Evolutionary conservation across 2,113 vertebrate species (phyloP), one percentile per base, ranked within the genome.

Genomic region (Albula goreensis): DNA sequence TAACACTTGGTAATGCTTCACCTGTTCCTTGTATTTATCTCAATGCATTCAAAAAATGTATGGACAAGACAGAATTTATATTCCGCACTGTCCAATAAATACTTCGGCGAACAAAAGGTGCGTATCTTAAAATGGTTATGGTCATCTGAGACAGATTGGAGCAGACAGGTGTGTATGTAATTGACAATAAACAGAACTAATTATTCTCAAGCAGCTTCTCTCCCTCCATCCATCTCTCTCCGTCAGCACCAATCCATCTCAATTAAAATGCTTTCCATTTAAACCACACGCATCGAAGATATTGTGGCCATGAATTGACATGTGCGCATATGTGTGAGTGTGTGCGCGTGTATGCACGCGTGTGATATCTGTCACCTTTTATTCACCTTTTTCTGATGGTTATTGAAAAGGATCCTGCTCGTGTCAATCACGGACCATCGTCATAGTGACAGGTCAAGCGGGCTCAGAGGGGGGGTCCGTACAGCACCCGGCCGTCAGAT

Each of bases 281-380:
- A 8, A 74, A 74, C 70, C 70, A 0, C 70, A 31, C 2, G 6
- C 70, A 31, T 74, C 70, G 8, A 22, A 5, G 70, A 22, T 74
- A 31, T 31, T 31, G 70, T 31, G n/a, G n/a, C n/a, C 70, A 22
- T 25, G 22, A 9, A 10, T 31, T 25, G 66, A 5, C 4, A 31
- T 74, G 66, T 79, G 12, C 50, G 50, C 41, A 25, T 53, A 7
- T 25, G 51, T 4, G 7, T 5, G 5, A 50, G 48, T 9, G n/a
- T 31, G 31, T 78, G 31, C 31, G 22, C 17, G 74, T 6, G 77
- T 78, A 10, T 78, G 77, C 48, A 10, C 48, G 77, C 48, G 63
- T 74, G 70, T 74, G 70, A 66, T 31, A 22, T 31, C 70, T 74
- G 70, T 81, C 80, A 81, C 80, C 80, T 17, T 10, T 80, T 8